These are phyloP conservation scores for Drosophila rellima DNA, from an alignment of 2,888 invertebrate species.

Conservation along the genomic window DNA sequence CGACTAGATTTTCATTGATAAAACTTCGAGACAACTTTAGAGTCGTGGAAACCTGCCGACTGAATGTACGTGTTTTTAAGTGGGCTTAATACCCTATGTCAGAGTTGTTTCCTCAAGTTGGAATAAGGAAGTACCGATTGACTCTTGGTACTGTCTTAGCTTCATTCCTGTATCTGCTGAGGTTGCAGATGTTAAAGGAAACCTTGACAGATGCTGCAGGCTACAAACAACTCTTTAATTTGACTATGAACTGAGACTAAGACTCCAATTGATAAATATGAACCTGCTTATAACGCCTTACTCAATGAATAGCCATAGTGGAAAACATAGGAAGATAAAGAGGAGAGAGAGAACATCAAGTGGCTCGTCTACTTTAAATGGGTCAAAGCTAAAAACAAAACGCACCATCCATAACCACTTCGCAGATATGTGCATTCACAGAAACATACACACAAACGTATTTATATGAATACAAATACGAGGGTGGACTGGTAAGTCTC, in stretches of 20 bases:
- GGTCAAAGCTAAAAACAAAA: conserved; percentile 63
- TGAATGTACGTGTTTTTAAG: no score
- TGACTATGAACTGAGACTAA: background rate
- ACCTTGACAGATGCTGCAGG: conserved; percentile 6
- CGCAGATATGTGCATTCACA: conserved; percentile 16
- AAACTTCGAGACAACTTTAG: no score
- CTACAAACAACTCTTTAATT: background rate
- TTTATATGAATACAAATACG: background rate
- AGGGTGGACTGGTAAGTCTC: background rate
- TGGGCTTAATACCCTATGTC: no score
- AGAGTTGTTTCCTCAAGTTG: no score
- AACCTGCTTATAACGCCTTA: conserved; percentile 23
- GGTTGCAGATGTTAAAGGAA: conserved; percentile 6
- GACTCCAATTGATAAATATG: conserved; percentile 1
- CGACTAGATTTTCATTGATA: no score
- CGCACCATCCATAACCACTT: conserved; percentile 33
- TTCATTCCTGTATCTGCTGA: conserved; percentile 9
- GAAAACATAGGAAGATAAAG: conserved; percentile 1
- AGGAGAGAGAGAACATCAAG: conserved; percentile 24
- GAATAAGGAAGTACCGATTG: no score
- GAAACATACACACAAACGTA: background rate
- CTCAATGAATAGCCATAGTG: conserved; percentile 15
- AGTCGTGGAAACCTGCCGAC: no score
- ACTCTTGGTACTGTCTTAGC: background rate
- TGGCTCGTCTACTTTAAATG: conserved; percentile 40